Base-by-base conservation (phyloP, 2,888 invertebrate species). In the Fissipunctia ypsillon region DNA sequence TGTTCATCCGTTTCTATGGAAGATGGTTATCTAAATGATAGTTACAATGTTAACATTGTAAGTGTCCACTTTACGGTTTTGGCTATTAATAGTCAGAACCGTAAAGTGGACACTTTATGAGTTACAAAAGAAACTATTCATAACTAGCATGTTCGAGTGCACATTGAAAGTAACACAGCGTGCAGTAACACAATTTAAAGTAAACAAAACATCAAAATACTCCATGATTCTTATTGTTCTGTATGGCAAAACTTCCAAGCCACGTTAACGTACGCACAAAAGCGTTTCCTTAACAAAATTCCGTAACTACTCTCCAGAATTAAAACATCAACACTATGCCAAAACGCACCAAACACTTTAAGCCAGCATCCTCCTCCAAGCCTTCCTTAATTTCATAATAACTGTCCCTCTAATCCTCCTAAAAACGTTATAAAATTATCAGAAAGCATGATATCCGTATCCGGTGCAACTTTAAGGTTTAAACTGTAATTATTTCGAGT, bases 391-490 rank as follows among this genome's bases (percentile, higher is more conserved):
- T 83, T 69, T 59, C 60, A 83, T 75, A 74, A 83, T 83, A 83
- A 83, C 83, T 50, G 50, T 70, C 35, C 45, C 80, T 45, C 35
- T 76, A 84, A 84, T 84, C 84, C 68, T 65, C 69, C 69, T 71
- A 84, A 84, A 82, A 84, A 71, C 61, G 68, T 63, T 68, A 80
- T 67, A 74, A 73, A 83, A 83, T 83, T 79, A 80, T 72, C 86
- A 86, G 86, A 70, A 64, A 83, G 69, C 74, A 60, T 61, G 48
- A 74, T 84, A 81, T 72, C 73, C 60, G 63, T 69, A 61, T 73
- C 73, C 54, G 25, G 73, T 65, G 68, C 68, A 80, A 81, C 57
- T 69, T 72, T 73, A 76, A 75, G 75, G 78, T 76, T 81, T 73
- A 69, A 77, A 80, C 63, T 63, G 72, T 83, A 77, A 86, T 87